Base-by-base conservation (phyloP, 2,888 invertebrate genomes). In the Aporophyla nigra region DNA sequence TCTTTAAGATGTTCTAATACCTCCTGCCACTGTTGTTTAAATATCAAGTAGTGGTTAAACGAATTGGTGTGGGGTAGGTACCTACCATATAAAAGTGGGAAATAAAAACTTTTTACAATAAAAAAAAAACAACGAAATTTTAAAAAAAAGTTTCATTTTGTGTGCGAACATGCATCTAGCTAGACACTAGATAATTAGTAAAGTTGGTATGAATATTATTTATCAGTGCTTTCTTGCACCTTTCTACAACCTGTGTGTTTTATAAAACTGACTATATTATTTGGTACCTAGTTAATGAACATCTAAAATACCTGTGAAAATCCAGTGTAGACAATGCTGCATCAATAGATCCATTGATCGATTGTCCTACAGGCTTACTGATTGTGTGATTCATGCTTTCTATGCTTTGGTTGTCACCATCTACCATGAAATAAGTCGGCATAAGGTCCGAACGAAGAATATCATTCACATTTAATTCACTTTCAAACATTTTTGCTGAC, bases 391-490 rank as follows among this genome's bases (percentile, higher is more conserved):
- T 92, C 1, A 87, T 72, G 70, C 80, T 88, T 21, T 86, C 83
- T 46, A 88, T 76, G 61, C 82, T 88, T n/a, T 87, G 84, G 46
- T 87, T 84, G 51, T 91, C 92, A 74, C 95, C 96, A 33, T 96
- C 93, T 76, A 97, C 92, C 72, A 98, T 96, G 78, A 98, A 94
- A 83, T 97, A 97, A 0, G 97, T 97, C 0, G 98, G 98, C 97
- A 98, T 97, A 66, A 97, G 96, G 93, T 98, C 97, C n/a, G 97
- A 97, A 21, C 98, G 97, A 43, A 98, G 93, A 89, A 98, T 98
- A 92, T 98, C 98, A 82, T 98, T 97, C 10, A 98, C 93, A 92
- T 98, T 96, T 51, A 97, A 90, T 67, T 95, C 96, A 88, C 90
- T 92, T 40, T 94, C 92, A 76, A 91, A 90, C 88, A 93, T 92